phyloP scores from a whole-genome alignment of 1,140 invertebrate genomes.

The Bradysia coprophila region DNA sequence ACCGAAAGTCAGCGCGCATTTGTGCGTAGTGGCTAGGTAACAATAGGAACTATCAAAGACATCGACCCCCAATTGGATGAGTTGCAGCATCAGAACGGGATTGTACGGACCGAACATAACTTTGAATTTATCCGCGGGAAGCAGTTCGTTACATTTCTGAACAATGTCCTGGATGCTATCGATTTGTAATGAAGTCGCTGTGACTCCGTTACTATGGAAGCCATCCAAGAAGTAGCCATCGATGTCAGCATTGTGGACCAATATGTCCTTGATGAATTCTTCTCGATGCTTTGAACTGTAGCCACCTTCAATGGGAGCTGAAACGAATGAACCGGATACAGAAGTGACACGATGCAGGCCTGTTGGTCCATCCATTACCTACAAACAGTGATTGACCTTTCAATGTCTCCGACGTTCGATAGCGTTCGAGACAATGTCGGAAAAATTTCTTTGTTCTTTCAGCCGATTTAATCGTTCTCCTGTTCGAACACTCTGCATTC shows the following conservation, averaged over 20 bases:
- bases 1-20: conserved; percentile 15
- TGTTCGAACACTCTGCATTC: conserved; percentile 38
- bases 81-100: conserved; percentile 38
- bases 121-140: conserved; percentile 42
- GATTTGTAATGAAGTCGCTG: conserved; percentile 27
- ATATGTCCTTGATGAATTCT: conserved; percentile 37
- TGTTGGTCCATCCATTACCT: conserved; percentile 11
- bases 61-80: conserved; percentile 54
- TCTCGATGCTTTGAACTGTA: conserved; percentile 38
- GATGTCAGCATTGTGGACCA: conserved; percentile 29
- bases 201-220: conserved; percentile 47
- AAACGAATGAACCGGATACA: too few relatives aligned
- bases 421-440: conserved; percentile 35
- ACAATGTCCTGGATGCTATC: conserved; percentile 34
- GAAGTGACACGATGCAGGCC: too few relatives aligned
- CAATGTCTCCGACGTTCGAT: conserved; percentile 29
- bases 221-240: conserved; percentile 63
- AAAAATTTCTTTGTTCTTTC: conserved; percentile 35
- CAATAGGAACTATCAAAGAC: conserved; percentile 64
- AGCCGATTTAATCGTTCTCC: conserved; percentile 46
- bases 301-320: conserved; percentile 59
- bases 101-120: conserved; percentile 47
- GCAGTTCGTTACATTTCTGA: conserved; percentile 35
- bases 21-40: conserved; percentile 22
- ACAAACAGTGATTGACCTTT: conserved; percentile 17